Evolutionary conservation across 2,888 invertebrate genomes (phyloP).

Genomic region (Monopis laevigella): DNA sequence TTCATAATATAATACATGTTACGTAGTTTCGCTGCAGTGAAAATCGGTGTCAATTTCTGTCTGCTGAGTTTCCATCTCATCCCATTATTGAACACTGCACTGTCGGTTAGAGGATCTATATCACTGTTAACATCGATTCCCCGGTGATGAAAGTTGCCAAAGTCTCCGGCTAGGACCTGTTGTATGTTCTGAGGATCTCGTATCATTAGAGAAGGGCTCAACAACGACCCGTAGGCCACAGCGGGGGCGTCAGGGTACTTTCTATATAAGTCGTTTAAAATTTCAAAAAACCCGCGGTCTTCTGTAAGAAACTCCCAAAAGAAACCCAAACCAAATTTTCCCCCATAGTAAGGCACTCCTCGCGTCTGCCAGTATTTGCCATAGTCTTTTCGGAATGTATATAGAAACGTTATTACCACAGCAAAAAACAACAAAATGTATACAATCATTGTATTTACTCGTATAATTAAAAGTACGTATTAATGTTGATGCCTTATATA

Average conservation of each 20-base stretch:
- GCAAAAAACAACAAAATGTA: too few relatives aligned
- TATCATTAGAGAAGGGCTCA: not conserved
- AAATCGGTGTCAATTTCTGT: conserved; percentile 45
- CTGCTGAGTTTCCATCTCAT: conserved; percentile 44
- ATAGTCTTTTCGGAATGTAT: too few relatives aligned
- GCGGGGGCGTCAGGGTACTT: conserved; percentile 7
- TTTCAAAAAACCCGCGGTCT: not conserved
- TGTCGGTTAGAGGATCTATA: conserved; percentile 35
- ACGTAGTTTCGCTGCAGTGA: conserved; percentile 40
- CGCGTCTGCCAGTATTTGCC: conserved; percentile 11
- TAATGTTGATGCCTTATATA: too few relatives aligned
- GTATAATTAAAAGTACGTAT: too few relatives aligned
- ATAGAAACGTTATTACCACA: too few relatives aligned
- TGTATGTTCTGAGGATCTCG: conserved; percentile 7
- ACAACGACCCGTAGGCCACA: not conserved
- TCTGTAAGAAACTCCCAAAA: not conserved
- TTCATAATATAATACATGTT: conserved; percentile 46
- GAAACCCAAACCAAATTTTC: not conserved
- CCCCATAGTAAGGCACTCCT: conserved; percentile 5
- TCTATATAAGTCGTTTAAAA: not conserved
- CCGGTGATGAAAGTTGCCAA: conserved; percentile 5
- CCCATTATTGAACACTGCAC: conserved; percentile 35
- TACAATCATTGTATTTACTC: too few relatives aligned
- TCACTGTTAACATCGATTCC: conserved; percentile 5
- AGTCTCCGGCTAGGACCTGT: conserved; percentile 9